Evolutionary conservation across 2,888 invertebrate species (phyloP), one percentile per base, ranked within the genome.

Genomic region (Nasonia oneida): DNA sequence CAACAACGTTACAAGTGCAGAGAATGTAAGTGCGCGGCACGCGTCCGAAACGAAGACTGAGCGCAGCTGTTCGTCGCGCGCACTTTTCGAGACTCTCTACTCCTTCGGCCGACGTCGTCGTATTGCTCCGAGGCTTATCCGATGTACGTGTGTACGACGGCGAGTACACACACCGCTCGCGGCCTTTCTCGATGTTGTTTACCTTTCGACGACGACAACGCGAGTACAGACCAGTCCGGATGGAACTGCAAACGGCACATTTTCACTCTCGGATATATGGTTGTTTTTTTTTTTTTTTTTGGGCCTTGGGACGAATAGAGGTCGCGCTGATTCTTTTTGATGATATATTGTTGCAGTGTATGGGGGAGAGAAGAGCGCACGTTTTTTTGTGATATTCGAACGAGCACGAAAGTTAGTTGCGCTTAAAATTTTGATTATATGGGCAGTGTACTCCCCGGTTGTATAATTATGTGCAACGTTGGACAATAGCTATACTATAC

Each of bases 31-130:
- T 67, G 67, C 67, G 29, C 33, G 67, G 67, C 67, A 33, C 67
- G 67, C 67, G 33, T 10, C 12, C 33, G 33, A 33, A 33, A 67
- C 33, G 67, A 67, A 67, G 67, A 67, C 67, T 67, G 67, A 67
- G 67, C 23, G 33, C 67, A 77, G 77, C 61, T 76, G 76, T 23
- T 61, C 37, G 53, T 23, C 29, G 76, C 57, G 76, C 76, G 53
- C 53, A 61, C 76, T 76, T 57, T 64, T 64, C n/a, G 37, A 37
- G 6, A 64, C 77, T 18, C 57, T 18, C 39, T 53, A 23, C 50
- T 67, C 10, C 47, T 6, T 3, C 23, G 39, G 39, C 29, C 33
- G 64, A 23, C 64, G 23, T 37, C 37, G 37, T 37, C 37, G 29
- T 29, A 29, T 12, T 23, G 64, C 57, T 61, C 57, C n/a, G n/a